Evolutionary conservation across 2,888 invertebrate genomes (phyloP), one percentile per base, ranked within the genome.

Genomic region (Sceliomorpha sp.): DNA sequence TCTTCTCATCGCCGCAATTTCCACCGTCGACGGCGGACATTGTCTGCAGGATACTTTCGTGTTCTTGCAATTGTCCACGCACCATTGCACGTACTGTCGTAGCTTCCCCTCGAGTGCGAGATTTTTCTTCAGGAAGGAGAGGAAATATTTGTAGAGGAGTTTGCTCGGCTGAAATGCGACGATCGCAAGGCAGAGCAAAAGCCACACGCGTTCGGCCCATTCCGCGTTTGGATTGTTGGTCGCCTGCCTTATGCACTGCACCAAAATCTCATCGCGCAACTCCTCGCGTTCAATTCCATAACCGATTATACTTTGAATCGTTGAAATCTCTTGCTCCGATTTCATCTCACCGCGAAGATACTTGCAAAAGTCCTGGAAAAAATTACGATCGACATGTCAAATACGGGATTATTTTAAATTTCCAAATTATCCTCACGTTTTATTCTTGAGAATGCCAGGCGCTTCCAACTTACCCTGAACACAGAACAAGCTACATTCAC

Each of bases 131-230:
- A 95, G 88, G 84, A 94, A 95, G 9, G 94, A 93, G 20, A 94
- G 90, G 76, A 94, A 93, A 89, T 96, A 95, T 82, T 95, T 94
- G 81, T 93, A 92, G 5, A 96, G 90, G 0, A 94, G 90, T 88
- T 96, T 95, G 74, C 94, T 93, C 0, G 98, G 97, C 84, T 96
- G 96, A 90, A 98, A 98, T 9, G 97, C 95, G 1, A 98, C 97
- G 24, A 97, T 95, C 78, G 95, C 94, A 53, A 98, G 90, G 85
- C 97, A 97, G 40, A 98, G 90, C 1, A 98, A 89, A 29, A 97
- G 90, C 98, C 98, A 98, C 10, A 97, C 92, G 55, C 95, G 92
- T 81, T 96, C 94, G 0, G 94, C 92, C 89, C 95, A 94, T 70
- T 97, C 97, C 0, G 92, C 89, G 66, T 92, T 94, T 0, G 98